These are phyloP conservation scores for Australoheros scitulus DNA, from an alignment of 2,113 vertebrate species.

Conservation along the genomic window DNA sequence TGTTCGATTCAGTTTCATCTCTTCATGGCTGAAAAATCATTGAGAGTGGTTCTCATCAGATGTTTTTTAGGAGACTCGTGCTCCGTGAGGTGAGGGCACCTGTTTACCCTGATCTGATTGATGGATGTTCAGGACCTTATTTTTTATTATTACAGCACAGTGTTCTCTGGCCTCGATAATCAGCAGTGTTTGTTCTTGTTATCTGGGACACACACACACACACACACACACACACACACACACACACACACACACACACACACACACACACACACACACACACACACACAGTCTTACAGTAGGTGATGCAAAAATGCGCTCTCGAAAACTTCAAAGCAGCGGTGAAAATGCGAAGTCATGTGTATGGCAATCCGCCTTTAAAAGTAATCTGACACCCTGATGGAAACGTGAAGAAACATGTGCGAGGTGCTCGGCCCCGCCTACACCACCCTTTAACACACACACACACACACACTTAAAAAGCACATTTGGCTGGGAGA, in stretches of 20 bases:
- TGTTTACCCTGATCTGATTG: not conserved
- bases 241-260: too few relatives aligned
- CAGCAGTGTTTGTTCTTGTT: not conserved
- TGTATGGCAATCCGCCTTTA: constrained; percentile 56
- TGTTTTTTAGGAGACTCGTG: not conserved
- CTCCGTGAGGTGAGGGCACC: not conserved
- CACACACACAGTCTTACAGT: constrained; percentile 37
- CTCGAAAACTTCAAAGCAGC: constrained; percentile 61
- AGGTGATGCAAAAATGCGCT: constrained; percentile 45
- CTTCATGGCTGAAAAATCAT: not conserved
- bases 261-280: not conserved
- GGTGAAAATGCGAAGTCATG: constrained; percentile 66
- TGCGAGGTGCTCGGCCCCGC: not conserved
- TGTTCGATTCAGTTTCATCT: not conserved
- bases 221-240: too few relatives aligned
- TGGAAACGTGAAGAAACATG: not conserved
- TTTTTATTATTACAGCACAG: not conserved
- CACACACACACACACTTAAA: not conserved
- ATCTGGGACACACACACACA: not conserved
- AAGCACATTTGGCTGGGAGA: constrained; percentile 25
- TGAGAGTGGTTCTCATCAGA: not conserved
- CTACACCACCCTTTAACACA: not conserved
- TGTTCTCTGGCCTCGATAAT: not conserved
- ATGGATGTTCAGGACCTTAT: not conserved
- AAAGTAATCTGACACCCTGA: constrained; percentile 65